Conservation (phyloP, 2,888 invertebrate species). For the Lampropteryx suffumata region DNA sequence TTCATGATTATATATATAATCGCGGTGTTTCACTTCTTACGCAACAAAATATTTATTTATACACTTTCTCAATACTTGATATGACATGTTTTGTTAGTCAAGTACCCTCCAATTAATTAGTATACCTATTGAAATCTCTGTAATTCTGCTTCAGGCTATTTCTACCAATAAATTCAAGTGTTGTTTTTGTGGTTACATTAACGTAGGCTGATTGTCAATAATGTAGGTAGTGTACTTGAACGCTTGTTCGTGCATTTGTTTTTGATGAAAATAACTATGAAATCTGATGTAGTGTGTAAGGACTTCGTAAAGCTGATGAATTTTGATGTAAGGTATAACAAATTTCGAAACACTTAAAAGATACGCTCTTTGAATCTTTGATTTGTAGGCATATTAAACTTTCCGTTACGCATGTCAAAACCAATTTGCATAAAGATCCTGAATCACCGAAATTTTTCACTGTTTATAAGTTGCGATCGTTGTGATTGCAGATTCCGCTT, state of each 20-base stretch:
- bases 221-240: background rate
- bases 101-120: conserved; percentile 52
- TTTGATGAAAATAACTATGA: too few species aligned
- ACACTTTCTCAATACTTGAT: conserved; percentile 27
- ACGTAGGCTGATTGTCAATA: conserved; percentile 10
- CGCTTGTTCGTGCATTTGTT: too few species aligned
- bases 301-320: background rate
- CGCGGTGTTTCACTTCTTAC: conserved; percentile 5
- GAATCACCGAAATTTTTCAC: conserved; percentile 40
- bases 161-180: conserved; percentile 41
- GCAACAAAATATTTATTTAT: conserved; percentile 21
- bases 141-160: conserved; percentile 37
- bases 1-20: conserved; percentile 2
- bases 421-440: conserved; percentile 31
- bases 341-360: background rate
- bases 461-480: conserved; percentile 45
- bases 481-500: conserved; percentile 47
- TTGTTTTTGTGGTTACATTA: conserved; percentile 42
- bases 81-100: conserved; percentile 37
- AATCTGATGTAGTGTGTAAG: too few species aligned
- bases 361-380: conserved; percentile 33
- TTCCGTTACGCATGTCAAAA: conserved; percentile 28
- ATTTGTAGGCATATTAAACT: conserved; percentile 17
- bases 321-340: background rate
- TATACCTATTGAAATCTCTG: conserved; percentile 36